Evolutionary conservation across 2,113 vertebrate species (phyloP), one percentile per base, ranked within the genome.

Genomic region (Seriola rivoliana): DNA sequence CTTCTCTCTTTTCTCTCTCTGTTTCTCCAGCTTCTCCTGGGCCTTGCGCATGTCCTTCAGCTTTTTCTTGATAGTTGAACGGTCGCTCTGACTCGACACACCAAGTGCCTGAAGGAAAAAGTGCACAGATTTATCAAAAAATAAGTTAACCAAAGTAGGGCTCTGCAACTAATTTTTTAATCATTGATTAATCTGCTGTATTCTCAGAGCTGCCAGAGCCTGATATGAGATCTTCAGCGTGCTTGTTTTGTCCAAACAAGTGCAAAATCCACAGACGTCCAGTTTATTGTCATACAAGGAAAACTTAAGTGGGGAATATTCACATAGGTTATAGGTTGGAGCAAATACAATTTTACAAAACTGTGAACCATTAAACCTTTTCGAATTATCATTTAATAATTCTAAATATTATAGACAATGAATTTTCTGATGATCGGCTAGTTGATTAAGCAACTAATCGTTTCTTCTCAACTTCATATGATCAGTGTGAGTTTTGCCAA

Each of bases 1-100:
- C 77, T 94, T 96, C 89, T 96, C 96, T 40, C 91, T 96, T 78
- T 97, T 98, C 85, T 97, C 96, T 68, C 93, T 94, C 92, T 96
- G 96, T 68, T 97, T 97, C 91, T 97, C 96, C 93, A 96, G 76
- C 94, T 98, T 98, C 91, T 98, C 96, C 93, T 97, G 96, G 54
- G 95, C 91, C 92, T 97, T 97, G 73, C 94, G 95, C 93, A 98
- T 96, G 84, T 97, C 97, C 90, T 97, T 97, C 70, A 97, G 95
- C 91, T 97, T 97, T 74, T 97, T 97, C 94, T 97, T 97, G 92
- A 97, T 96, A 19, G 91, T 95, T 66, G 96, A 95, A 57, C 97
- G 94, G 72, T 98, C 96, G 48, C 93, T 97, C 91, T 97, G 97
- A 93, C 96, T 96, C 34, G 92, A 94, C 85, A 97, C 96, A 48